These are phyloP conservation scores for Leucophora obtusa DNA, from an alignment of 2,888 invertebrate species.

Conservation along the genomic window DNA sequence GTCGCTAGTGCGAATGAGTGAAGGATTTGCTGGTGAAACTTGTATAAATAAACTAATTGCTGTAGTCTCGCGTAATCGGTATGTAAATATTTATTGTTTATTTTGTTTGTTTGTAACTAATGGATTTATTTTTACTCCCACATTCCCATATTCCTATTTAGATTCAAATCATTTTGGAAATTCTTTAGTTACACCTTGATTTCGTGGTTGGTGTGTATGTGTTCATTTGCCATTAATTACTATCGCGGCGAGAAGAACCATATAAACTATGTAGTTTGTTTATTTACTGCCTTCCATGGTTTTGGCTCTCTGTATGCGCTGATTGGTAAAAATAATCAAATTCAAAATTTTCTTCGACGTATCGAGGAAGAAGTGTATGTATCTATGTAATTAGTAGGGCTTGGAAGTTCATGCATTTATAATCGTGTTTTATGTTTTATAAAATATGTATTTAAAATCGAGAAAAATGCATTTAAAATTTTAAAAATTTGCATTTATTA, in stretches of 20 bases:
- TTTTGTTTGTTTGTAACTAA: not conserved
- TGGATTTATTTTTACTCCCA: not conserved
- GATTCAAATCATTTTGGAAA: slow-evolving; percentile 72
- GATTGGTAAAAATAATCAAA: slow-evolving; percentile 72
- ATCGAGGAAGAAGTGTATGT: slow-evolving; percentile 72
- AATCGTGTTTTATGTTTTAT: too few relatives aligned
- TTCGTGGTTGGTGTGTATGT: slow-evolving; percentile 69
- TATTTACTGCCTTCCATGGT: slow-evolving; percentile 71
- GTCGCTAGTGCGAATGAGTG: slow-evolving; percentile 70
- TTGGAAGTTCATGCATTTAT: too few relatives aligned
- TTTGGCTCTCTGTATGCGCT: slow-evolving; percentile 72
- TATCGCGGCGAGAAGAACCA: slow-evolving; percentile 71
- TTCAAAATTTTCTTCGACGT: slow-evolving; percentile 71
- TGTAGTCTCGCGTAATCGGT: slow-evolving; percentile 71
- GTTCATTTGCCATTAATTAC: slow-evolving; percentile 71
- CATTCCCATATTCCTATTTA: slow-evolving; percentile 6
- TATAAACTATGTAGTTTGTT: slow-evolving; percentile 72
- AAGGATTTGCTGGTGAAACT: slow-evolving; percentile 63
- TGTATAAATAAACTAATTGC: slow-evolving; percentile 68
- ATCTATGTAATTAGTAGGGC: slow-evolving; percentile 1
- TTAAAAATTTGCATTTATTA: too few relatives aligned
- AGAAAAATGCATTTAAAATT: too few relatives aligned
- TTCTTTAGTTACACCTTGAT: slow-evolving; percentile 71
- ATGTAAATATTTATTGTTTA: not conserved
- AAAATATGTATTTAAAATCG: too few relatives aligned